Evolutionary conservation across 2,797 vertebrate genomes (phyloP).

Genomic region (Enteromius paludinosus): DNA sequence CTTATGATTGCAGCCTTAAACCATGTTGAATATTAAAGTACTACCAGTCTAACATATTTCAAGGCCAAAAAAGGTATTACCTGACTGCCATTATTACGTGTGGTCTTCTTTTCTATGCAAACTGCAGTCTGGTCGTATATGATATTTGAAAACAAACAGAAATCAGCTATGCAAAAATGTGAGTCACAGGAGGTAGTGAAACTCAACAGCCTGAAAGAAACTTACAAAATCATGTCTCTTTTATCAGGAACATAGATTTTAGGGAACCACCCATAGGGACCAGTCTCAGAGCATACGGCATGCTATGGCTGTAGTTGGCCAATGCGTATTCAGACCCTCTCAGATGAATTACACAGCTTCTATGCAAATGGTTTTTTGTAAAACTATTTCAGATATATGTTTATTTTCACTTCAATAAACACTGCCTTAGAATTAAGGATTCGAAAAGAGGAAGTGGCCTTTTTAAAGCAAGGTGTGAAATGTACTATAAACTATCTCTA

Average conservation of each 20-base stretch:
- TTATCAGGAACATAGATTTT: constrained; percentile 1
- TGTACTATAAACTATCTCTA: neutral
- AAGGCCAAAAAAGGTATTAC: constrained; percentile 26
- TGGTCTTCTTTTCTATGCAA: neutral
- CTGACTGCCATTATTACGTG: neutral
- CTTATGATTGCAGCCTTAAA: neutral
- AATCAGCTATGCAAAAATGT: neutral
- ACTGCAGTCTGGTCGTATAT: neutral
- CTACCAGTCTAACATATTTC: neutral
- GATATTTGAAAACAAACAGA: neutral
- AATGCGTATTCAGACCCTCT: neutral
- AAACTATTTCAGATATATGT: neutral
- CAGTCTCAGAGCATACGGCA: neutral
- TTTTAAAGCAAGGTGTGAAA: neutral
- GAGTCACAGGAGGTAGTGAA: constrained; percentile 43
- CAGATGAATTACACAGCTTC: neutral
- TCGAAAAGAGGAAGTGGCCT: constrained; percentile 50
- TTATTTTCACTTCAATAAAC: constrained; percentile 21
- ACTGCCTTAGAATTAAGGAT: constrained; percentile 18
- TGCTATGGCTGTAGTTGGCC: neutral
- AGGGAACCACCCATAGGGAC: neutral
- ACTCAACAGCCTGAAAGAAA: constrained; percentile 6
- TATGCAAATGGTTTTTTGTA: constrained; percentile 23
- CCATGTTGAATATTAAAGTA: neutral
- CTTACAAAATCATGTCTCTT: neutral